phyloP scores from a whole-genome alignment of 1,140 invertebrate species.

The Caligus rogercresseyi region DNA sequence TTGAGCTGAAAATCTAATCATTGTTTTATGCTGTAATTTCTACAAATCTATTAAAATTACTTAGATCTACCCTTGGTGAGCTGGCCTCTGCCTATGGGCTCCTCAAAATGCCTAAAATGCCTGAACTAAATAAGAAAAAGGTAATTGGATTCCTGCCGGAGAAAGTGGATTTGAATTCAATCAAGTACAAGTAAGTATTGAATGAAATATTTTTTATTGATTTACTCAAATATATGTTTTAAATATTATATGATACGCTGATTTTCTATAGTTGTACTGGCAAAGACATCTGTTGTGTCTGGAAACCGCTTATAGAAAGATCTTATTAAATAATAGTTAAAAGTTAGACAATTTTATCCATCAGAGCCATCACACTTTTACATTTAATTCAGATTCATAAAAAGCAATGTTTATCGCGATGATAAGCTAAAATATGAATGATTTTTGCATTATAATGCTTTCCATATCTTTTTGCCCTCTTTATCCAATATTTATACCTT shows the following conservation, averaged over 20 bases:
- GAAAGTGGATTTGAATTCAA: constrained; percentile 49
- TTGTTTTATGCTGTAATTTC: constrained; percentile 12
- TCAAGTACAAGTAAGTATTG: constrained; percentile 45
- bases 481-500: no score
- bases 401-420: no score
- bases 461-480: no score
- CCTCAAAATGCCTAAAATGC: constrained; percentile 78
- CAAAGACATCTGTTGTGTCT: no score
- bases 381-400: no score
- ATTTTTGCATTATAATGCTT: no score
- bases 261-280: no score
- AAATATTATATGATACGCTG: neutral
- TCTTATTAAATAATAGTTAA: neutral
- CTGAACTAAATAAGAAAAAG: constrained; percentile 59
- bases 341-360: neutral
- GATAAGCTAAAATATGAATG: no score
- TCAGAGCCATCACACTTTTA: no score
- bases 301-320: no score
- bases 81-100: constrained; percentile 74
- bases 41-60: constrained; percentile 21
- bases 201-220: constrained; percentile 1
- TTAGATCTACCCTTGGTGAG: constrained; percentile 64
- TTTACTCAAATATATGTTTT: constrained; percentile 4
- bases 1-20: neutral
- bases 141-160: constrained; percentile 43